Base-by-base conservation (phyloP, 2,888 invertebrate genomes). In the Lasioglossum malachurum region DNA sequence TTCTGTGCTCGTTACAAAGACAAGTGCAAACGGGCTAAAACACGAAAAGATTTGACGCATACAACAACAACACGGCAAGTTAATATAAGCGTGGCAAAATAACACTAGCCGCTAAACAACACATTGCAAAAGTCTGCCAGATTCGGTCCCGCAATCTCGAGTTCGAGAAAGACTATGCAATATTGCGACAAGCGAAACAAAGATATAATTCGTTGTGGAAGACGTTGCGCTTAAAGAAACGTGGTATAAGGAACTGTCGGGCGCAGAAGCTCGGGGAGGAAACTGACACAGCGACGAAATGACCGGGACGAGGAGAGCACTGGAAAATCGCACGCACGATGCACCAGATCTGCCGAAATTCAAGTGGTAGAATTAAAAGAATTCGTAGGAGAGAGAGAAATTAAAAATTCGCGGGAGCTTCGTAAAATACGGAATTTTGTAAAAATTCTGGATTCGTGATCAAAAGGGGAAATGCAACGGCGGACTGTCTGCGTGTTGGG, bases 221-320 rank as follows among this genome's bases (percentile, higher is more conserved):
- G 35, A 23, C 67, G 35, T 69, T 19, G 35, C 35, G 23, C 38
- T 16, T n/a, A 71, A 71, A 71, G n/a, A 41, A 41, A n/a, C n/a
- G 41, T n/a, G 41, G n/a, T n/a, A 71, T 41, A 71, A 41, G 71
- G 12, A n/a, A 71, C 38, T 71, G 71, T n/a, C 71, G n/a, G n/a
- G 5, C n/a, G 38, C 71, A 71, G 41, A 41, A 71, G 10, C n/a
- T 10, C 4, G 12, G n/a, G 23, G 14, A 41, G 23, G 23, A 41
- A n/a, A 71, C 19, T n/a, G 5, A 5, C n/a, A 12, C 41, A 38
- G 35, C 23, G 19, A 23, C 10, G 23, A 38, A 69, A 69, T 69
- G 23, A 23, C 10, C 10, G 4, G 4, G 35, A 69, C 31, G 10
- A 0, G 23, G 23, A 23, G 10, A 4, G 3, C 67, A 4, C 23